Evolutionary conservation across 2,113 vertebrate species (phyloP), one percentile per base, ranked within the genome.

Genomic region (Elephantulus edwardii): DNA sequence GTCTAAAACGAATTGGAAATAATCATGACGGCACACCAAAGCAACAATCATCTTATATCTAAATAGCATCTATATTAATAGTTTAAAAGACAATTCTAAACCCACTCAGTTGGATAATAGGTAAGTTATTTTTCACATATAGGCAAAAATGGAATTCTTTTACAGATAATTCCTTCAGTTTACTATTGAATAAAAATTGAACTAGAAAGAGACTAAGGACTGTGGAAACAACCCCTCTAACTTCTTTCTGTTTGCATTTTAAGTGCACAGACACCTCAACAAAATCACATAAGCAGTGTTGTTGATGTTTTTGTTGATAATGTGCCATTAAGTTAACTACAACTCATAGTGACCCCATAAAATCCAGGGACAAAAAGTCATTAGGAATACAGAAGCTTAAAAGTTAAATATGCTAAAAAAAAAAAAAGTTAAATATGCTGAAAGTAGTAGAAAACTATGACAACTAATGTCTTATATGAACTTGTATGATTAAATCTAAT

Each of bases 381-480:
- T 89, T 95, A 96, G 94, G 95, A 96, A 95, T 90, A 93, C 89
- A 96, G 96, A 96, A 97, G 96, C 95, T 95, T 96, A 87, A 95
- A 96, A 97, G 95, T 83, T 89, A 96, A 95, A 94, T 94, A 93
- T 89, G 83, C 94, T 96, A n/a, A n/a, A n/a, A n/a, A n/a, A n/a
- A n/a, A n/a, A n/a, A n/a, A n/a, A n/a, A n/a, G n/a, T n/a, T n/a
- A n/a, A n/a, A n/a, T n/a, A n/a, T n/a, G n/a, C n/a, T n/a, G 95
- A 95, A 79, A 95, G 96, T 95, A 96, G 95, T 90, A 96, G 93
- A 95, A 96, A 96, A 95, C 86, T 96, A 74, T 93, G 92, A 92
- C 87, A 96, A 96, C 89, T 83, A 93, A 78, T 91, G 81, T 96
- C 94, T 94, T 95, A 96, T 96, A 96, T 94, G 93, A 95, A 91